Evolutionary conservation across 2,888 invertebrate species (phyloP), one percentile per base, ranked within the genome.

Genomic region (Lepas anatifera): DNA sequence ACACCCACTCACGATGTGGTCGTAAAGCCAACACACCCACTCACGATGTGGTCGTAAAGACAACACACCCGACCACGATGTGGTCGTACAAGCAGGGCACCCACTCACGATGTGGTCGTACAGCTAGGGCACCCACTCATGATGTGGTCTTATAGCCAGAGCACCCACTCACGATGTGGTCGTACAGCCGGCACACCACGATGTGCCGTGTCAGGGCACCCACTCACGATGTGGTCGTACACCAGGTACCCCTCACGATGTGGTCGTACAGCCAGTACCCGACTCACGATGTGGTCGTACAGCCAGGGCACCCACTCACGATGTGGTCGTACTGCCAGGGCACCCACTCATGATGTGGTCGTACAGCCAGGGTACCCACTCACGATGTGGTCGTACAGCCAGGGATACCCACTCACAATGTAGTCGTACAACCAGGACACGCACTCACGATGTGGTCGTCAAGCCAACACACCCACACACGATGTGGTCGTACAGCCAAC

Each of bases 361-460:
- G 10, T 16, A 18, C 25, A 43, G 11, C 18, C 32, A n/a, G 22
- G 27, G n/a, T n/a, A n/a, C n/a, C 7, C 39, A 80, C 86, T 85
- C 85, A 94, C 94, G 79, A 92, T 92, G 81, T 93, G 92, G 79
- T 90, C 91, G 81, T 90, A n/a, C n/a, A n/a, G n/a, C n/a, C n/a
- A n/a, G n/a, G n/a, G n/a, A n/a, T n/a, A n/a, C n/a, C n/a, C n/a
- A n/a, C n/a, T n/a, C n/a, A n/a, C 41, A 10, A 41, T 13, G 41
- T 10, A 4, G 16, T 41, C 10, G 10, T 4, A 41, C 10, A 32
- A 46, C 32, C n/a, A 35, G 52, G 29, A 18, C 29, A 48, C 52
- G 11, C 13, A 29, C 32, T 68, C n/a, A 29, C 6, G 1, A 7
- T 13, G 18, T 37, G 41, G 8, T 8, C 2, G 10, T 16, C 7